phyloP scores from a whole-genome alignment of 2,113 vertebrate species.

The Chaetops frenatus region DNA sequence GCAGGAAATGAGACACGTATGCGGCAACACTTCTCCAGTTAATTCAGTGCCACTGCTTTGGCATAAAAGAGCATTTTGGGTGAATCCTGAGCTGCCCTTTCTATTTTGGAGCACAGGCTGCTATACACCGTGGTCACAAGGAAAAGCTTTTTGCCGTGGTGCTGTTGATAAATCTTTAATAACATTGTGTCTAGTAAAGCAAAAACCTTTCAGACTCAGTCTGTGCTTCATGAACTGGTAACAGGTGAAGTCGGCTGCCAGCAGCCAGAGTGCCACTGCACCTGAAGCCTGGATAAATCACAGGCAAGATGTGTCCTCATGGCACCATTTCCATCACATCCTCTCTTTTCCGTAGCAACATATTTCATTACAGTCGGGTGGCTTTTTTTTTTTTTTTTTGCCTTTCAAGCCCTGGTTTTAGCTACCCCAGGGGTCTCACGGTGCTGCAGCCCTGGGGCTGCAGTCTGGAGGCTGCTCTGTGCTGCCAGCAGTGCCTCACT shows the following conservation, averaged over 20 bases:
- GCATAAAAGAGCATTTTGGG: background rate
- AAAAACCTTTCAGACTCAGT: background rate
- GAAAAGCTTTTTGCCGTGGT: background rate
- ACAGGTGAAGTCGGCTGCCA: background rate
- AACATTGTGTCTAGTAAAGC: background rate
- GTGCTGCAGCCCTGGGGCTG: background rate
- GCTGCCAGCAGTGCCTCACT: rapidly evolving
- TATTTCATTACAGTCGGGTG: rapidly evolving
- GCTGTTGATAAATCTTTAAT: constrained; percentile 1
- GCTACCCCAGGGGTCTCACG: rapidly evolving
- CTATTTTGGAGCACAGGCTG: background rate
- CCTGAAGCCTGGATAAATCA: background rate
- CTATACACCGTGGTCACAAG: background rate
- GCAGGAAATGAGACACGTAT: background rate
- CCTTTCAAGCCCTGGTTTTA: background rate
- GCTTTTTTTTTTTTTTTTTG: rapidly evolving
- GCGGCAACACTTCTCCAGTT: background rate
- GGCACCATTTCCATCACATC: rapidly evolving
- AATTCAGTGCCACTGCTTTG: background rate
- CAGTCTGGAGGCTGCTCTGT: rapidly evolving
- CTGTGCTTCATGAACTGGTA: background rate
- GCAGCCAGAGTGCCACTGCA: rapidly evolving
- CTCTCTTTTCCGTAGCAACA: background rate
- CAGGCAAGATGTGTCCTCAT: rapidly evolving
- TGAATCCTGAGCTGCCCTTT: background rate